Evolutionary conservation across 1,140 invertebrate genomes (phyloP).

Genomic region (Cydia amplana): DNA sequence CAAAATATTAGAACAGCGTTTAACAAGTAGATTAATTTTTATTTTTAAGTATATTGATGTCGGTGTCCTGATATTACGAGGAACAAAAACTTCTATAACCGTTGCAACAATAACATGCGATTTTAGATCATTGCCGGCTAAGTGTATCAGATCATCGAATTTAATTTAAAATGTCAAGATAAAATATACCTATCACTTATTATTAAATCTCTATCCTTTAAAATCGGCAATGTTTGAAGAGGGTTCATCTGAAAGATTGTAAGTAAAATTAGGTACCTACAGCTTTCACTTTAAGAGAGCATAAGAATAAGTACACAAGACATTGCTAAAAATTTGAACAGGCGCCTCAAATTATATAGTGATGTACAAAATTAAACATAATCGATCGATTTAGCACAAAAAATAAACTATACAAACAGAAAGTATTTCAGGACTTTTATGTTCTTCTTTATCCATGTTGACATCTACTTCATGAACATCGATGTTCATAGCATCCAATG

Average conservation of each 20-base stretch:
- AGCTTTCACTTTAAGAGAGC: too few species aligned
- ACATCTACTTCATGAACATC: conserved; percentile 57
- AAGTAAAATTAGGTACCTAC: too few species aligned
- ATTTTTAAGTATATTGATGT: too few species aligned
- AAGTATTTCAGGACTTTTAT: conserved; percentile 34
- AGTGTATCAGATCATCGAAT: too few species aligned
- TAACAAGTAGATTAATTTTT: too few species aligned
- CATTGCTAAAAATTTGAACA: background rate
- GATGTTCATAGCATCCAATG: conserved; percentile 56
- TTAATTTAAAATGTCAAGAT: background rate
- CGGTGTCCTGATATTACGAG: too few species aligned
- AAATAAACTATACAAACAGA: conserved; percentile 33
- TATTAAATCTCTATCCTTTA: conserved; percentile 84
- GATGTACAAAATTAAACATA: background rate
- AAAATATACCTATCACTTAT: conserved; percentile 80
- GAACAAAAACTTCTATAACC: too few species aligned
- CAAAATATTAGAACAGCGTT: too few species aligned
- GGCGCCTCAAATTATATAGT: background rate
- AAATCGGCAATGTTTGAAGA: conserved; percentile 83
- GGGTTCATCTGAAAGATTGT: conserved; percentile 83
- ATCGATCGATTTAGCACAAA: background rate
- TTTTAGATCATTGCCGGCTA: too few species aligned
- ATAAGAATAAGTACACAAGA: background rate
- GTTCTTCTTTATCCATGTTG: conserved; percentile 39
- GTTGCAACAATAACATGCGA: too few species aligned